Evolutionary conservation across 35 echinoderm and acorn worm genomes (phyloP).

Genomic region (Holothuria glaberrima): DNA sequence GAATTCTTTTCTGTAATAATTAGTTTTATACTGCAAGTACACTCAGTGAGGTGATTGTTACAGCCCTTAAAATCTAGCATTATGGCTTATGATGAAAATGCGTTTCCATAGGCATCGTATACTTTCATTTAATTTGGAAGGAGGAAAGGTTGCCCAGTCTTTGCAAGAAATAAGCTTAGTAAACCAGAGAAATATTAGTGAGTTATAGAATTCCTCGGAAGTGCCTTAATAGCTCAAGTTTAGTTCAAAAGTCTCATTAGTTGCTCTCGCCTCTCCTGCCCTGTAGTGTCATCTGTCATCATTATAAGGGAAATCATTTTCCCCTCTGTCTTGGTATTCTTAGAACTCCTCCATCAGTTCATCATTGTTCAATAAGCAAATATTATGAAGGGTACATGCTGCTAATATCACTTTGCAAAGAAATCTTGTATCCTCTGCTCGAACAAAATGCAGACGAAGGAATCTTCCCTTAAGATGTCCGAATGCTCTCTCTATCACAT

Average conservation of each 20-base stretch:
- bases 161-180: background rate
- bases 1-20: background rate
- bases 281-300: slow-evolving; percentile 15
- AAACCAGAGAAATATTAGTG: background rate
- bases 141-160: background rate
- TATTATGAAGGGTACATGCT: no score
- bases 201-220: background rate
- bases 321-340: slow-evolving; percentile 7
- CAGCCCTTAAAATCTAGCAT: slow-evolving; percentile 1
- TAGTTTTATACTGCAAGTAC: background rate
- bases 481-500: slow-evolving; percentile 65
- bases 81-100: background rate
- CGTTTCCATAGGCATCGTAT: background rate
- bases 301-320: slow-evolving; percentile 8
- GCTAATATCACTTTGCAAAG: slow-evolving; percentile 23
- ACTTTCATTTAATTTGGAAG: background rate
- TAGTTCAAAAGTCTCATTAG: slow-evolving; percentile 20
- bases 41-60: slow-evolving; percentile 1
- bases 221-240: background rate
- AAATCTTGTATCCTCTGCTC: slow-evolving; percentile 25
- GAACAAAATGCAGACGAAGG: slow-evolving; percentile 16
- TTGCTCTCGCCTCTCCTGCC: slow-evolving; percentile 25
- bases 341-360: slow-evolving; percentile 47
- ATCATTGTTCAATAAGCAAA: no score
- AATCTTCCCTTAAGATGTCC: slow-evolving; percentile 59